Evolutionary conservation across 2,113 vertebrate species (phyloP), one percentile per base, ranked within the genome.

Genomic region (Tetrax tetrax): DNA sequence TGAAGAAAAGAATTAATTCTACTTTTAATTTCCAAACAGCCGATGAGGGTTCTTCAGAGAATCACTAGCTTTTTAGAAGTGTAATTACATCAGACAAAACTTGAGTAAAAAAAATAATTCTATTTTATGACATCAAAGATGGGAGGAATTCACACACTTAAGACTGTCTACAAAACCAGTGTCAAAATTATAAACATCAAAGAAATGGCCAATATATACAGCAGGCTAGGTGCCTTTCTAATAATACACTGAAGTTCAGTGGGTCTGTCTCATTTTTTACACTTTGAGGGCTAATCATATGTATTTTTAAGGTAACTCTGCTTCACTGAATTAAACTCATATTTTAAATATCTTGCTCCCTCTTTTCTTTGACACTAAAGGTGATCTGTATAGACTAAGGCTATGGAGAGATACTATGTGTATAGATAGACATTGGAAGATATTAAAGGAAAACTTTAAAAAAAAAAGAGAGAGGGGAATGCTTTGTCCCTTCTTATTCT

Each of bases 401-500:
- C 0, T 54, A 41, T 85, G 41, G 17, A 85, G 28, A 56, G 35
- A 76, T 25, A 57, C 53, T 83, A n/a, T 43, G 35, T 22, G 29
- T 60, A 48, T 21, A 53, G 1, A 60, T 0, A 87, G 14, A 61
- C 7, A 82, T 0, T 74, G 24, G n/a, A 75, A 92, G 7, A 10
- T 35, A 47, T 17, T 63, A 89, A 91, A 81, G n/a, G 33, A 71
- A 53, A 20, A 77, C 41, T 41, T n/a, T n/a, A n/a, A 33, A 8
- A 68, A 65, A 69, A 54, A 10, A 68, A 65, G 69, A 54, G 8
- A 38, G 3, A 77, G 10, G 70, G 12, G 16, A 59, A 64, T 57
- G 41, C 59, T 95, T 93, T 72, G 20, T 21, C 17, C 47, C 47
- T 77, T 66, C 43, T 90, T 48, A 38, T 72, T 90, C 91, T 88